Evolutionary conservation across 2,888 invertebrate genomes (phyloP), one percentile per base, ranked within the genome.

Genomic region (Abscondita cerata): DNA sequence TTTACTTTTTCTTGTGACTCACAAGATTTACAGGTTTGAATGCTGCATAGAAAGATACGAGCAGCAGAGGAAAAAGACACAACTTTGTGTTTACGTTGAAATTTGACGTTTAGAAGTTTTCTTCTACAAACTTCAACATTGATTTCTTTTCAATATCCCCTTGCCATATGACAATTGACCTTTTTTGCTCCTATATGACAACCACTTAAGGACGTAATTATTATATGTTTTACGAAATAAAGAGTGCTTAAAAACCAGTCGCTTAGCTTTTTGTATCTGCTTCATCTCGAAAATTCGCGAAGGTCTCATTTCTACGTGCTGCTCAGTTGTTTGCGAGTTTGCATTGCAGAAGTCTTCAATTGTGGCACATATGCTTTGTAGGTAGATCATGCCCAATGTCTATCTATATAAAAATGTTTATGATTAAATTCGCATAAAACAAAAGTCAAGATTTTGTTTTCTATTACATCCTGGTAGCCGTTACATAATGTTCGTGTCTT

Each of bases 231-330:
- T 6, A 31, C 9, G 9, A 31, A 51, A 34, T 51, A 36, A n/a
- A 15, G 51, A 34, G n/a, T 51, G 34, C 13, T 51, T 4, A 25
- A 33, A 31, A 34, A 51, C 33, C 34, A 51, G 13, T 34, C 12
- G 12, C 13, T 4, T 16, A 60, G 60, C 36, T 60, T 55, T 50
- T 36, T 3, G 53, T 47, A 36, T 59, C 59, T 8, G 4, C 18
- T 16, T 59, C 18, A 47, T 55, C 48, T 48, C 59, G 25, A 18
- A 16, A n/a, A 36, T 15, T 12, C 48, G 54, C 8, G 54, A 59
- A 25, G 54, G 50, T 20, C 60, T 55, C 38, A 46, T 16, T 16
- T 59, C 59, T 15, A 59, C 48, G 16, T 59, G 59, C 31, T 59
- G 59, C 6, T 59, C 54, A 9, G 54, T 34, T 18, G 48, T 54